Evolutionary conservation across 2,113 vertebrate species (phyloP).

Genomic region (Capreolus pygargus): DNA sequence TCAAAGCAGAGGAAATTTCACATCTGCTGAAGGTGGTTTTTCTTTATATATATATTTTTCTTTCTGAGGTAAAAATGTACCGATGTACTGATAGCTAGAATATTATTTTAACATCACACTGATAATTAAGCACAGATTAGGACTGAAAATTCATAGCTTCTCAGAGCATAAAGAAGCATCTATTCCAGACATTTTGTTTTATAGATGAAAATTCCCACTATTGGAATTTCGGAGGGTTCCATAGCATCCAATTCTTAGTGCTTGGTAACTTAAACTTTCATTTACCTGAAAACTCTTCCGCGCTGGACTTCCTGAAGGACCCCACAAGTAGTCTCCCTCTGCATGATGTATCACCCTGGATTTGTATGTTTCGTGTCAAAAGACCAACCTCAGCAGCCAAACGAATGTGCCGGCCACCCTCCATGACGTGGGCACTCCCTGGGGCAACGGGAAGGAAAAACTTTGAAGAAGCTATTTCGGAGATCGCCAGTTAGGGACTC

Average conservation of each 20-base stretch:
- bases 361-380: conserved; percentile 78
- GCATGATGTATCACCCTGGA: conserved; percentile 77
- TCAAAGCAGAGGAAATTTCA: conserved; percentile 64
- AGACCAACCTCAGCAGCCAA: conserved; percentile 82
- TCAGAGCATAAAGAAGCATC: conserved; percentile 16
- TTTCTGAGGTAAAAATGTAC: conserved; percentile 61
- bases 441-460: conserved; percentile 49
- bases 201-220: conserved; percentile 20
- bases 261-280: neutral
- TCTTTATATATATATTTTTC: neutral
- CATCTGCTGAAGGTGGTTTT: conserved; percentile 38
- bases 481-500: conserved; percentile 64
- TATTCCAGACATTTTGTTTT: conserved; percentile 11
- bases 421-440: conserved; percentile 77
- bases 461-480: conserved; percentile 11
- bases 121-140: conserved; percentile 63
- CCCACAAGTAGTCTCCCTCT: conserved; percentile 78
- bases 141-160: conserved; percentile 46
- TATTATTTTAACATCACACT: conserved; percentile 61
- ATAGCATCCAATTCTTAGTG: neutral
- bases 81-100: conserved; percentile 17
- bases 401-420: conserved; percentile 44
- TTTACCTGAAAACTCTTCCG: conserved; percentile 78
- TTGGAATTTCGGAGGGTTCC: neutral
- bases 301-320: conserved; percentile 42